These are phyloP conservation scores for Mormyrops boulengeri DNA, from an alignment of 2,797 vertebrate species.

Conservation along the genomic window DNA sequence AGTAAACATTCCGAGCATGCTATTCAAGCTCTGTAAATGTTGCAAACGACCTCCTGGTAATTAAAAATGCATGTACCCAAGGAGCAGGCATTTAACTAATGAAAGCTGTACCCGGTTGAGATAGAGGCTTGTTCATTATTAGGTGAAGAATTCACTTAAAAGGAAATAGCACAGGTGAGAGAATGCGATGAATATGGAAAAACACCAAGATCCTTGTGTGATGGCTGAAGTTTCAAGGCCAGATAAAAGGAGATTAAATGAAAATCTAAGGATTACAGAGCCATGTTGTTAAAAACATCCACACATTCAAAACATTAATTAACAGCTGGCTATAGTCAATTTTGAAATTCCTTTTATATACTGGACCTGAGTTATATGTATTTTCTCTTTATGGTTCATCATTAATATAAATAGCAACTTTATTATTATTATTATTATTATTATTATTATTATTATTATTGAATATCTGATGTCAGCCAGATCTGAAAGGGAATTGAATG, in stretches of 20 bases:
- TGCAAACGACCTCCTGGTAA: conserved; percentile 49
- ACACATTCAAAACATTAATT: conserved; percentile 17
- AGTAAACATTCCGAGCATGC: conserved; percentile 32
- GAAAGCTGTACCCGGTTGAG: conserved; percentile 44
- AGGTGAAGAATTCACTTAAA: conserved; percentile 43
- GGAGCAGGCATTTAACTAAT: conserved; percentile 50
- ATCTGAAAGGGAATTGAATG: conserved; percentile 27
- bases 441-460: neutral
- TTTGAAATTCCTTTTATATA: conserved; percentile 14
- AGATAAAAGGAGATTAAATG: conserved; percentile 24
- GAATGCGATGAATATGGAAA: conserved; percentile 38
- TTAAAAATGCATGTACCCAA: conserved; percentile 47
- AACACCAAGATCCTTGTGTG: conserved; percentile 43
- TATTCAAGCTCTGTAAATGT: conserved; percentile 37
- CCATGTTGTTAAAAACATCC: conserved; percentile 15
- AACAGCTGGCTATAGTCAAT: conserved; percentile 15
- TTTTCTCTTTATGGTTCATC: neutral
- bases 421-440: neutral
- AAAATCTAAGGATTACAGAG: conserved; percentile 34
- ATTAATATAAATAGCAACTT: neutral
- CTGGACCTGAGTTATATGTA: neutral
- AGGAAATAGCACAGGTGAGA: conserved; percentile 40
- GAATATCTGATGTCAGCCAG: neutral
- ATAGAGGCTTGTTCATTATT: conserved; percentile 41
- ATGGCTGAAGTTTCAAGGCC: conserved; percentile 42